Evolutionary conservation across 1,140 invertebrate species (phyloP), one percentile per base, ranked within the genome.

Genomic region (Drosophila equinoxialis): DNA sequence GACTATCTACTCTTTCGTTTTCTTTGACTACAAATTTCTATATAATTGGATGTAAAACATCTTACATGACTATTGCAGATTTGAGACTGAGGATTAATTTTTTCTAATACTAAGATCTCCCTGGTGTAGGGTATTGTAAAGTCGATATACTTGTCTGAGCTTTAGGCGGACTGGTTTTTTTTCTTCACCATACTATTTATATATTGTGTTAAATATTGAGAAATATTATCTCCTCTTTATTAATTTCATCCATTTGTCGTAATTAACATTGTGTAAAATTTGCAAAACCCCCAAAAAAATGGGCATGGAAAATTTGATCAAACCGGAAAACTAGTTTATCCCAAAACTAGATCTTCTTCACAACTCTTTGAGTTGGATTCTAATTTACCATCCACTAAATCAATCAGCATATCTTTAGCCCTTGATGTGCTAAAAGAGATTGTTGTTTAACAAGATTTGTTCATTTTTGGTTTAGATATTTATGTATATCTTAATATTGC

Each of bases 391-490:
- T 45, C 45, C 45, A 48, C 45, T 48, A 48, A 48, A 48, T 48
- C 17, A 48, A 48, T n/a, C 45, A 35, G 4, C 8, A 20, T 8
- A 48, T 48, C 45, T 48, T 48, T 20, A 20, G 45, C 45, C 45
- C 45, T 48, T 48, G 45, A 48, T 48, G 45, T 20, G 45, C 45
- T 20, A 48, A 48, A 48, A 48, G 45, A 48, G 45, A 48, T 48
- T 48, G 45, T 48, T 48, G 45, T 48, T 48, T n/a, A 48, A 48
- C 45, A 3, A 20, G 45, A 48, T 48, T 35, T 35, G 35, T 8
- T 23, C 2, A 2, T 20, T 20, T 48, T 10, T 7, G 3, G 2
- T 23, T 10, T 48, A 48, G 1, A 2, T 10, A 23, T 51, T 23
- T 51, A 51, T 17, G 17, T 17, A 17, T 51, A 51, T 51, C 17